Evolutionary conservation across 2,113 vertebrate genomes (phyloP).

Genomic region (Sprattus sprattus): DNA sequence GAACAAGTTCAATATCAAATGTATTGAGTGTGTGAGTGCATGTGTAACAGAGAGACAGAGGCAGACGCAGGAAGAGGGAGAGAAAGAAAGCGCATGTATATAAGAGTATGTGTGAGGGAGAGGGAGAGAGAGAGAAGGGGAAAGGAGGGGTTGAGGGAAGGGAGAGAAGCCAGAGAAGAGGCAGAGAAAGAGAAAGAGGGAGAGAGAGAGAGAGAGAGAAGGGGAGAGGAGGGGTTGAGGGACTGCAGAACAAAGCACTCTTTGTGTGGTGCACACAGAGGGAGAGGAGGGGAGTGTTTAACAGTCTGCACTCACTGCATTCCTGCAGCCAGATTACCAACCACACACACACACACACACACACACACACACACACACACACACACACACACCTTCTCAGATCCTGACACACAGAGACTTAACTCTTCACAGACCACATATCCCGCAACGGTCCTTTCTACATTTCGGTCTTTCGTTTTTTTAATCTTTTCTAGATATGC

Average conservation of each 20-base stretch:
- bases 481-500: background rate
- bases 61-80: conserved; percentile 12
- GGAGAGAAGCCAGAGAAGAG: background rate
- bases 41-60: background rate
- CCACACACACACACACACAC: background rate
- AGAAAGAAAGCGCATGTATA: background rate
- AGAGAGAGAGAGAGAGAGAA: conserved; percentile 9
- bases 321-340: conserved; percentile 55
- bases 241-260: conserved; percentile 48
- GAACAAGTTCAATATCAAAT: background rate
- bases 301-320: conserved; percentile 59
- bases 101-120: background rate
- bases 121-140: background rate
- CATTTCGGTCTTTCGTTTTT: background rate
- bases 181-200: background rate
- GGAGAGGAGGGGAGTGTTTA: conserved; percentile 55
- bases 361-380: background rate
- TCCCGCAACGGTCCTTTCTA: background rate
- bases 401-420: conserved; percentile 18
- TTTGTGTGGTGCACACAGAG: conserved; percentile 51
- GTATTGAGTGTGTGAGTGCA: background rate
- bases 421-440: conserved; percentile 45
- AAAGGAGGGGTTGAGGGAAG: background rate
- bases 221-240: conserved; percentile 30
- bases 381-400: background rate